Percentiles rank a stretch among this genome's conserved stretches.
Evolutionary conservation across 2,797 vertebrate genomes (phyloP).

Genomic region (Onychomys torridus): DNA sequence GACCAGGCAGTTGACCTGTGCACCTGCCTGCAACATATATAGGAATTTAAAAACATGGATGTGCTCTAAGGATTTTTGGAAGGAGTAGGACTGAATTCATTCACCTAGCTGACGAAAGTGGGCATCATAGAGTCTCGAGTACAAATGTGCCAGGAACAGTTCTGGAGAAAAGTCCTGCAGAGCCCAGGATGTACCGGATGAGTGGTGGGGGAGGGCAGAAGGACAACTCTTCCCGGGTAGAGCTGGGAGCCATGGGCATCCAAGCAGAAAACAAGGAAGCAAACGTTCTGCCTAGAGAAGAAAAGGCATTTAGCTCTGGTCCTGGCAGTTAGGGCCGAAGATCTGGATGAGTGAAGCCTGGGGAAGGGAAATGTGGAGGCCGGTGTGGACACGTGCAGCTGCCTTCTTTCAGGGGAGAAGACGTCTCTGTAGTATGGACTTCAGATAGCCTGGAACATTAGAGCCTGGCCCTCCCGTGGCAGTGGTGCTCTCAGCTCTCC

Average conservation of each 20-base stretch:
- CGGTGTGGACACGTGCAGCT: rapidly evolving
- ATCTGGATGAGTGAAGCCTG: no score
- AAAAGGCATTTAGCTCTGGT: rapidly evolving
- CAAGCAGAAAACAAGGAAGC: background rate
- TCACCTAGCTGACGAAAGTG: background rate
- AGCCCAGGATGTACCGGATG: background rate
- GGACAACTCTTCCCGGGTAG: rapidly evolving
- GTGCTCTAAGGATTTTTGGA: no score
- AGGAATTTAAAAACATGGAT: background rate
- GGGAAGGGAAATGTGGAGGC: background rate
- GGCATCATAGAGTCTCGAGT: background rate
- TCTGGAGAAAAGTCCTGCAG: background rate
- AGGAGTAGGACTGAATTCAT: background rate
- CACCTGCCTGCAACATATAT: background rate
- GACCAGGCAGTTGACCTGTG: background rate
- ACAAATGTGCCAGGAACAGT: rapidly evolving
- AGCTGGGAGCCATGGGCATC: rapidly evolving
- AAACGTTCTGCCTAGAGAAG: background rate
- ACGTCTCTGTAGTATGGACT: background rate
- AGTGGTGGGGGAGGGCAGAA: background rate
- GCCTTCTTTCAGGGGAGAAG: background rate
- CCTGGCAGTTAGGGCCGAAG: rapidly evolving
- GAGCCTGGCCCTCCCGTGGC: background rate
- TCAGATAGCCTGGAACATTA: background rate
- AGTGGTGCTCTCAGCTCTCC: no score